Evolutionary conservation across 2,113 vertebrate species (phyloP).

Genomic region (Hydrochoerus hydrochaeris): DNA sequence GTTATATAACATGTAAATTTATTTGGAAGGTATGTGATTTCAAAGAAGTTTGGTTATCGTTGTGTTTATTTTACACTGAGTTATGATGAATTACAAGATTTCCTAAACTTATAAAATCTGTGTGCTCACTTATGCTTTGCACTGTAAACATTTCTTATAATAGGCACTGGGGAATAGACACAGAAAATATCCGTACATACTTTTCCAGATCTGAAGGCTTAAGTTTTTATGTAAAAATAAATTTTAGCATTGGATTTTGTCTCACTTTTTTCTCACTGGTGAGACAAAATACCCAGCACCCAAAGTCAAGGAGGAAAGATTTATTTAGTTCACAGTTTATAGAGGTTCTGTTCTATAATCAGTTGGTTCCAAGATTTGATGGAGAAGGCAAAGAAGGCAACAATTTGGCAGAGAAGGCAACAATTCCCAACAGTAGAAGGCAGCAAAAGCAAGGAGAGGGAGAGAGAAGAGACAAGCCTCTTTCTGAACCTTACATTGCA

Average conservation of each 20-base stretch:
- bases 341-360: background rate
- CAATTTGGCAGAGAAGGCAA: too few relatives aligned
- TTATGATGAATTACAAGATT: background rate
- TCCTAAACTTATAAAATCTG: background rate
- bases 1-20: background rate
- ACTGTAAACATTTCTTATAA: background rate
- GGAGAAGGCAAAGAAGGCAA: too few relatives aligned
- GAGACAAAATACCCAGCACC: background rate
- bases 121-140: background rate
- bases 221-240: background rate
- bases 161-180: fast-evolving
- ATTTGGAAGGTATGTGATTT: background rate
- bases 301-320: background rate
- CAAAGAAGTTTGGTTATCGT: background rate
- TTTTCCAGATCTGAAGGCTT: background rate
- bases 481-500: background rate
- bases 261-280: background rate
- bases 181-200: background rate
- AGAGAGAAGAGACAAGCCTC: background rate
- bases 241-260: background rate
- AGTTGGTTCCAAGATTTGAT: background rate
- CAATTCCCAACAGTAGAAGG: background rate
- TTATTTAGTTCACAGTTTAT: background rate
- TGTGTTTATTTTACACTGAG: background rate
- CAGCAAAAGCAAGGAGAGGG: background rate